These are phyloP conservation scores for Drosophila truncata DNA, from an alignment of 1,140 invertebrate genomes.

Conservation along the genomic window DNA sequence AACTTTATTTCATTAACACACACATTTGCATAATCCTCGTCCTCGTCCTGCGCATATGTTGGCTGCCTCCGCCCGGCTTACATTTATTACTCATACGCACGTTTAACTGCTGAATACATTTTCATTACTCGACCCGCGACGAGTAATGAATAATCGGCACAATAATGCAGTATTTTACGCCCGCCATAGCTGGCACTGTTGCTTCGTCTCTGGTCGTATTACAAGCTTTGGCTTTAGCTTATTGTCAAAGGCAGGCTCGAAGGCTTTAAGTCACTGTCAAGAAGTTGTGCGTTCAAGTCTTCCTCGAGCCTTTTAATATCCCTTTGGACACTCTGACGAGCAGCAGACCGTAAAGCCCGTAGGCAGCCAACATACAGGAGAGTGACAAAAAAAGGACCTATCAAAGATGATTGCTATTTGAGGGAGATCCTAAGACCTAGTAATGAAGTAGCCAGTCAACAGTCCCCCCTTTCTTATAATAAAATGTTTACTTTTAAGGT, in stretches of 20 bases:
- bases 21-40: constrained; percentile 74
- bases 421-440: neutral
- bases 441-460: neutral
- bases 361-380: constrained; percentile 4
- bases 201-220: constrained; percentile 18
- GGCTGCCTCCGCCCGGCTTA: constrained; percentile 43
- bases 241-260: constrained; percentile 5
- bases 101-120: constrained; percentile 80
- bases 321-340: constrained; percentile 3
- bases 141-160: constrained; percentile 75
- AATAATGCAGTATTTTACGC: constrained; percentile 61
- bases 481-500: neutral
- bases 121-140: constrained; percentile 71
- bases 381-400: neutral
- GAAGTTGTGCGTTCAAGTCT: neutral
- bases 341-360: constrained; percentile 6
- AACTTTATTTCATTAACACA: constrained; percentile 82
- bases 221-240: constrained; percentile 33
- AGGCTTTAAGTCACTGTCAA: constrained; percentile 8
- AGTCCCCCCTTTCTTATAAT: too few species aligned
- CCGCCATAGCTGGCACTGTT: constrained; percentile 16
- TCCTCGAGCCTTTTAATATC: constrained; percentile 29
- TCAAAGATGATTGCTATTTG: constrained; percentile 11
- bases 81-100: constrained; percentile 82
- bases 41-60: constrained; percentile 29